A percentile compares a stretch with the other conserved stretches of the same genome.
phyloP scores from a whole-genome alignment of 2,797 vertebrate genomes.

The Pitangus sulphuratus region DNA sequence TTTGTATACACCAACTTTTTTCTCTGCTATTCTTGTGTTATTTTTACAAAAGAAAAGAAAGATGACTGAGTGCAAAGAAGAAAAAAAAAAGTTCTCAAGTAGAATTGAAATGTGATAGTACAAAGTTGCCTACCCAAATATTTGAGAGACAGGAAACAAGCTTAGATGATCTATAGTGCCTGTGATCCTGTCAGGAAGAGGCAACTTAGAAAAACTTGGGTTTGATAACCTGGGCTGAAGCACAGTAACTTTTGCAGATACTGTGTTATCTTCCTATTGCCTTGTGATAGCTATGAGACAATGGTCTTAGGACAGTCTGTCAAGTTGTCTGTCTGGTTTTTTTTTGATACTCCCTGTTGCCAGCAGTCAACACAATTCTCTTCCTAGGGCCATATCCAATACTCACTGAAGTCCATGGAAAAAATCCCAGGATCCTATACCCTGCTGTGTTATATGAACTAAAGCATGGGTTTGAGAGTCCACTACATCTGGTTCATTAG shows the following conservation, averaged over 20 bases:
- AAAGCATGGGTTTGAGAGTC: background rate
- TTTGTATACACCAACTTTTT: background rate
- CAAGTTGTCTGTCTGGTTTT: fast-evolving
- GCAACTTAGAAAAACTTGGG: background rate
- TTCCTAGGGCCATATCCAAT: background rate
- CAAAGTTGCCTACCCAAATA: background rate
- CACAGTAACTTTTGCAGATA: background rate
- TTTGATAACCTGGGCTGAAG: background rate
- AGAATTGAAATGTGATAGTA: background rate
- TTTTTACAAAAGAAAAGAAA: background rate
- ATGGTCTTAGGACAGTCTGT: background rate
- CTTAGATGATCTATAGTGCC: background rate
- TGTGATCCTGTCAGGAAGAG: background rate
- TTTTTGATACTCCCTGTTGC: background rate
- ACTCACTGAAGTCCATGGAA: background rate
- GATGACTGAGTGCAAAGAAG: background rate
- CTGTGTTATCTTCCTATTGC: background rate
- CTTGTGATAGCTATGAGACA: background rate
- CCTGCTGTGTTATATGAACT: background rate
- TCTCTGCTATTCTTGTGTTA: background rate
- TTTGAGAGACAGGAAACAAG: background rate
- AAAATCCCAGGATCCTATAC: background rate
- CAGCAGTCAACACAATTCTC: background rate
- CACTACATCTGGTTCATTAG: background rate
- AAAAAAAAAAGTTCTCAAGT: background rate